Percentiles rank a stretch among this genome's conserved stretches.
phyloP scores from a whole-genome alignment of 2,888 invertebrate species.

The Callimorpha dominula region DNA sequence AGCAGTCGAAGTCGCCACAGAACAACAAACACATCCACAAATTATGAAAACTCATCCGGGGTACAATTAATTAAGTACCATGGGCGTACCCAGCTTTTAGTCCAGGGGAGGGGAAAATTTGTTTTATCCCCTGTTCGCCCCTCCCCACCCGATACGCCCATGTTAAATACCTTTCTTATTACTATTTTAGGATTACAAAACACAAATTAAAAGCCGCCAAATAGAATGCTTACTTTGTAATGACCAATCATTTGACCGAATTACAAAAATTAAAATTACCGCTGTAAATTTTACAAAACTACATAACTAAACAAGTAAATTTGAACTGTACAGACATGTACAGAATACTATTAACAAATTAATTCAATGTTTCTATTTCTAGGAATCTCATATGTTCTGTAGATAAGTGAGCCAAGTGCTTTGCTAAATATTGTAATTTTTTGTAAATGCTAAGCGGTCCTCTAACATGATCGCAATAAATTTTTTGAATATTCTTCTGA shows the following conservation, averaged over 20 bases:
- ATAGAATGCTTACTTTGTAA: neutral
- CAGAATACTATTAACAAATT: neutral
- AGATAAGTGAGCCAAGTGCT: conserved; percentile 1
- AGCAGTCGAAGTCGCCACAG: too few relatives aligned
- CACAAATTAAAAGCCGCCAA: neutral
- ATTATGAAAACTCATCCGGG: neutral
- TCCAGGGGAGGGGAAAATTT: too few relatives aligned
- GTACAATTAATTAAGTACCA: neutral
- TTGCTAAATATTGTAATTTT: conserved; percentile 9
- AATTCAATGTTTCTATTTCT: neutral
- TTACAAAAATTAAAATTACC: neutral
- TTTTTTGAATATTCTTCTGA: conserved; percentile 42
- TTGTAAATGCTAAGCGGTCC: neutral
- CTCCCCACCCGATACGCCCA: too few relatives aligned
- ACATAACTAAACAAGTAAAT: neutral
- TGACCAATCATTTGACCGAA: neutral
- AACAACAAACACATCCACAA: too few relatives aligned
- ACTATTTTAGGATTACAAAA: neutral
- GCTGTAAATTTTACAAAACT: neutral
- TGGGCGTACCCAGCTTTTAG: too few relatives aligned
- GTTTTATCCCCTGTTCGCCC: too few relatives aligned
- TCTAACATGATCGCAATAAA: conserved; percentile 23
- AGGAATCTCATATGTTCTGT: neutral
- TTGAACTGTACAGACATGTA: neutral
- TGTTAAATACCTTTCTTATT: neutral